phyloP scores from a whole-genome alignment of 1,140 invertebrate genomes.

The Magallana gigas region DNA sequence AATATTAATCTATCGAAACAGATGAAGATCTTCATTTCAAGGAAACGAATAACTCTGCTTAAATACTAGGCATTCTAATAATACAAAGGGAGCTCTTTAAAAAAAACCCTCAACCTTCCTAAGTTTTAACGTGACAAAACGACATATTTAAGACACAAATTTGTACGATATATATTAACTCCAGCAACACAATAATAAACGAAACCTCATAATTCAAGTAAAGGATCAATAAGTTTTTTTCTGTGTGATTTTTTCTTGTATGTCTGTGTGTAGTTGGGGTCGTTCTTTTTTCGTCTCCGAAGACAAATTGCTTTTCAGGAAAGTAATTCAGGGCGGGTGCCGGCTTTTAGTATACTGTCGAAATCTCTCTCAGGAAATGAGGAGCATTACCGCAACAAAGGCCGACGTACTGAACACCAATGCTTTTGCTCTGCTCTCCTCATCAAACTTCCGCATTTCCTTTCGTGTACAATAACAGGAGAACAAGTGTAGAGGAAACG shows the following conservation, averaged over 20 bases:
- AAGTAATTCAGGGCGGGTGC: constrained; percentile 60
- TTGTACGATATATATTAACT: too few species aligned
- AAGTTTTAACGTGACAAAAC: too few species aligned
- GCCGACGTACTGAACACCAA: constrained; percentile 70
- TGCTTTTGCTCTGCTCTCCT: constrained; percentile 51
- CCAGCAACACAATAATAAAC: too few species aligned
- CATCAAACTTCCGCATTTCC: constrained; percentile 62
- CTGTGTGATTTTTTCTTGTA: constrained; percentile 7
- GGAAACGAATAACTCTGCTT: too few species aligned
- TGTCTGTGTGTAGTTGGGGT: constrained; percentile 40
- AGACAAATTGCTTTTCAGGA: constrained; percentile 49
- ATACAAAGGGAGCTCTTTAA: too few species aligned
- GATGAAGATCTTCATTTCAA: too few species aligned
- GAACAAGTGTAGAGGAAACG: constrained; percentile 57
- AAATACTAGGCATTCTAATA: too few species aligned
- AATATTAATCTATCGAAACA: too few species aligned
- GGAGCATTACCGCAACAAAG: neutral
- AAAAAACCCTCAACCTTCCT: too few species aligned
- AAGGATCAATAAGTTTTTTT: too few species aligned
- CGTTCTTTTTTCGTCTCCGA: constrained; percentile 34
- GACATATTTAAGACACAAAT: too few species aligned
- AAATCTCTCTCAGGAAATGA: constrained; percentile 61
- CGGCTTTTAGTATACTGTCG: constrained; percentile 61
- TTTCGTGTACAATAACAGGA: constrained; percentile 50
- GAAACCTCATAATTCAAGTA: too few species aligned